A percentile compares a stretch with the other conserved stretches of the same genome.
Evolutionary conservation across 2,797 vertebrate genomes (phyloP).

Genomic region (Anabas testudineus): DNA sequence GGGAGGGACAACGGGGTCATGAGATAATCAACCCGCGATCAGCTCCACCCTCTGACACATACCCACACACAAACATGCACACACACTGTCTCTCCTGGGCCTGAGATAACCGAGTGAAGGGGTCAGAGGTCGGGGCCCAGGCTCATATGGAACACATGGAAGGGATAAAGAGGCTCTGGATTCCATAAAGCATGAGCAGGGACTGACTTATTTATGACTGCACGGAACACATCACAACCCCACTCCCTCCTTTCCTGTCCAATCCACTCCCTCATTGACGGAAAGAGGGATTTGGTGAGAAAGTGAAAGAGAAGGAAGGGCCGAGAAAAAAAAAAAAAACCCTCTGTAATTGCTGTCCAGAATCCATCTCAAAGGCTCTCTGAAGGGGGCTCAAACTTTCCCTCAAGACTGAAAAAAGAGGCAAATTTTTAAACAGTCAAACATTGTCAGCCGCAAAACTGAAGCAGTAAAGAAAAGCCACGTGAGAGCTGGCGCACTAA

Average conservation of each 20-base stretch:
- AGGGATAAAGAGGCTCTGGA: slow-evolving; percentile 84
- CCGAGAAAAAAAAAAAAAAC: slow-evolving; percentile 15
- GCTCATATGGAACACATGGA: slow-evolving; percentile 84
- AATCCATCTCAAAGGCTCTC: slow-evolving; percentile 47
- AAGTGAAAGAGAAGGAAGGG: slow-evolving; percentile 4
- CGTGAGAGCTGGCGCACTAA: slow-evolving; percentile 36
- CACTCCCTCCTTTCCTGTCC: slow-evolving; percentile 41
- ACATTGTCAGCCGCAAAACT: slow-evolving; percentile 43
- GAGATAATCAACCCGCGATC: slow-evolving; percentile 73
- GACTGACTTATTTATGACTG: slow-evolving; percentile 77
- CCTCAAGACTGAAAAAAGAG: slow-evolving; percentile 16
- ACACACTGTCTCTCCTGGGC: slow-evolving; percentile 56
- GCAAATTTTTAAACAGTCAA: slow-evolving; percentile 42
- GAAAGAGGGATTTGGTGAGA: slow-evolving; percentile 19
- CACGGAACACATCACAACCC: slow-evolving; percentile 70
- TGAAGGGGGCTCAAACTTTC: slow-evolving; percentile 38
- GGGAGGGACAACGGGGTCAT: slow-evolving; percentile 50
- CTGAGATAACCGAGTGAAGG: slow-evolving; percentile 80
- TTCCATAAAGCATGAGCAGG: slow-evolving; percentile 80
- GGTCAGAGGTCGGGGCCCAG: slow-evolving; percentile 74
- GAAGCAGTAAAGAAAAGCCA: slow-evolving; percentile 43
- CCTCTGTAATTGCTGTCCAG: slow-evolving; percentile 38
- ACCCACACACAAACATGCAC: slow-evolving; percentile 37
- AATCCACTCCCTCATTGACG: slow-evolving; percentile 21
- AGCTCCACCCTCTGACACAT: slow-evolving; percentile 41